Percentiles rank a stretch among this genome's conserved stretches.
Evolutionary conservation across 2,888 invertebrate species (phyloP).

Genomic region (Oxystoma pomonae): DNA sequence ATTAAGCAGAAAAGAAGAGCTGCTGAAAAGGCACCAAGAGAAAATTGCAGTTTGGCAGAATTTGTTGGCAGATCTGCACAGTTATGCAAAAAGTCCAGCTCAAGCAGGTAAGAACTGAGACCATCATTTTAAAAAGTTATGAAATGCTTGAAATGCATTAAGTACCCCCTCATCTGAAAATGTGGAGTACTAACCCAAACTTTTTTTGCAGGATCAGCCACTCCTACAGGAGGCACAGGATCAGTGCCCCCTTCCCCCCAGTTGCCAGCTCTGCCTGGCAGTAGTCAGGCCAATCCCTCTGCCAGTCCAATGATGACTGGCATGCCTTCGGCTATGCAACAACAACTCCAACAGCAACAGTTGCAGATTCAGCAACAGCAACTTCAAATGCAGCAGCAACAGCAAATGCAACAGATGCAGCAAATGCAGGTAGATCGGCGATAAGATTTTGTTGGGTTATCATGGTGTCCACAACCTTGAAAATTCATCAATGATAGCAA

Average conservation of each 20-base stretch:
- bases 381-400: constrained; percentile 53
- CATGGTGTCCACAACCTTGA: too few relatives aligned
- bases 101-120: constrained; percentile 47
- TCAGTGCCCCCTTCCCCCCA: constrained; percentile 39
- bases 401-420: constrained; percentile 58
- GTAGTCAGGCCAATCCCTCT: constrained; percentile 34
- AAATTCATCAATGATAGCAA: too few relatives aligned
- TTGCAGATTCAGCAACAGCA: constrained; percentile 46
- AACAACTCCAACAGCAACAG: constrained; percentile 47
- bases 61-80: constrained; percentile 73
- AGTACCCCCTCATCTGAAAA: too few relatives aligned
- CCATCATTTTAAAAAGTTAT: too few relatives aligned
- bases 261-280: constrained; percentile 38
- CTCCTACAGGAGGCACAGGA: constrained; percentile 23
- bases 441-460: too few relatives aligned
- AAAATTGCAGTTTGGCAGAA: constrained; percentile 90
- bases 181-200: not conserved
- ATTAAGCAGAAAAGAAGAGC: constrained; percentile 82
- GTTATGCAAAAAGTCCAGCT: constrained; percentile 55
- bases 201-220: constrained; percentile 7
- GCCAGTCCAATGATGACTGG: constrained; percentile 53
- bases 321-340: constrained; percentile 50
- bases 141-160: too few relatives aligned
- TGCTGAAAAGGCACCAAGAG: constrained; percentile 84
- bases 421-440: constrained; percentile 61